Base-by-base conservation (phyloP, 2,888 invertebrate species). In the Gymnoscelis rufifasciata region DNA sequence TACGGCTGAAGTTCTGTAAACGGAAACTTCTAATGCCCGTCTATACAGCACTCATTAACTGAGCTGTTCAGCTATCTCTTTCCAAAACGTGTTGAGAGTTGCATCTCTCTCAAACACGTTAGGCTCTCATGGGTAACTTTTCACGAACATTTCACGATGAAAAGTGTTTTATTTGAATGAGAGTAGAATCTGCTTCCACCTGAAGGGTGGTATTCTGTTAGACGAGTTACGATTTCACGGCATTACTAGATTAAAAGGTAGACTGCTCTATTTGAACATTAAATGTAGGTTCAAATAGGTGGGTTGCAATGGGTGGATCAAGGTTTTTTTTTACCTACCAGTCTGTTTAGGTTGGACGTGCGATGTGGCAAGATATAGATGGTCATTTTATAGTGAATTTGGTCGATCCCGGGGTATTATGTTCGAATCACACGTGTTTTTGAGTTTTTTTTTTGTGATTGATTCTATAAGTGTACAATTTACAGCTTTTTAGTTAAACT, bases 151-250 rank as follows among this genome's bases (percentile, higher is more conserved):
- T 69, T 65, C 56, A 55, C 64, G 62, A 59, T 68, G 64, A 66
- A 68, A 66, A 64, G 62, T 69, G 66, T 68, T 68, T 68, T 69
- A 68, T 68, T 62, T 69, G 61, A 65, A 64, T 61, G 58, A 47
- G 51, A 57, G 52, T 43, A 49, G 52, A 56, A 55, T 57, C 54
- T 54, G 61, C 61, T 61, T 59, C 56, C 62, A 64, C 64, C 66
- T 65, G 57, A 12, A 4, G 29, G 31, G 44, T 36, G 15, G 4
- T 47, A 62, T 59, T 29, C 3, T 10, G 60, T 43, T 24, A 4
- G 4, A 44, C 56, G 61, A 52, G 38, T 37, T 35, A 45, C 29
- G 33, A 7, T 15, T 14, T 31, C 3, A 31, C 7, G 5, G 14
- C n/a, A 14, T 5, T 31, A 13, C 14, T n/a, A 31, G 8, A 31